Percentiles rank a stretch among this genome's conserved stretches.
Evolutionary conservation across 2,888 invertebrate species (phyloP).

Genomic region (Drosophila mercatorum): DNA sequence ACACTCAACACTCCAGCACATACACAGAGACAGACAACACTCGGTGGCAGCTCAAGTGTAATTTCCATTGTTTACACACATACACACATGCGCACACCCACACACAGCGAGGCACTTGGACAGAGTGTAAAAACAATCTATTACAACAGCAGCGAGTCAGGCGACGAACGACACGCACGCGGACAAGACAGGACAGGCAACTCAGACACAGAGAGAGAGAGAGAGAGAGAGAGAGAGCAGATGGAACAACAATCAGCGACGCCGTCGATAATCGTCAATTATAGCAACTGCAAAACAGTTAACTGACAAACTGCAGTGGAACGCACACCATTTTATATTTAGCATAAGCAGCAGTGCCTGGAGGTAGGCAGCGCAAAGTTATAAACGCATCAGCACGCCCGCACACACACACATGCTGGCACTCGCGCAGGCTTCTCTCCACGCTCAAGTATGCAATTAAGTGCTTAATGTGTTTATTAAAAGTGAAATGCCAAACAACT

Average conservation of each 20-base stretch:
- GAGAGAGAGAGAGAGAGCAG: neutral
- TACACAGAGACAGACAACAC: slow-evolving; percentile 11
- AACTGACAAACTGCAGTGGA: slow-evolving; percentile 28
- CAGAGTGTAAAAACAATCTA: slow-evolving; percentile 58
- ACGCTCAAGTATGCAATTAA: slow-evolving; percentile 63
- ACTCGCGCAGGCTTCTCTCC: slow-evolving; percentile 15
- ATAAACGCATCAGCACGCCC: slow-evolving; percentile 38
- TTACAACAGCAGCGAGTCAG: slow-evolving; percentile 45
- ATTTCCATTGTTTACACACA: slow-evolving; percentile 65
- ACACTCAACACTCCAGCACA: slow-evolving; percentile 38
- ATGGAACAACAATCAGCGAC: slow-evolving; percentile 23
- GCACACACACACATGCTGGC: slow-evolving; percentile 1
- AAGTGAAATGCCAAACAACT: slow-evolving; percentile 70
- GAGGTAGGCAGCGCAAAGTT: slow-evolving; percentile 24
- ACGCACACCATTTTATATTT: slow-evolving; percentile 25
- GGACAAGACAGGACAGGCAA: slow-evolving; percentile 29
- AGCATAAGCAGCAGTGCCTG: slow-evolving; percentile 36
- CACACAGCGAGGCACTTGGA: slow-evolving; percentile 14
- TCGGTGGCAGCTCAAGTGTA: slow-evolving; percentile 65
- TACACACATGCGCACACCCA: neutral
- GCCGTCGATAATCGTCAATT: slow-evolving; percentile 49
- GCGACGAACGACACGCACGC: slow-evolving; percentile 34
- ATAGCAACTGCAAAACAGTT: slow-evolving; percentile 41
- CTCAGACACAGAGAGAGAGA: neutral
- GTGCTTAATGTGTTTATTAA: slow-evolving; percentile 73